These are phyloP conservation scores for Trissonchulus latispiculum DNA, from an alignment of 2,888 invertebrate species.

Conservation along the genomic window DNA sequence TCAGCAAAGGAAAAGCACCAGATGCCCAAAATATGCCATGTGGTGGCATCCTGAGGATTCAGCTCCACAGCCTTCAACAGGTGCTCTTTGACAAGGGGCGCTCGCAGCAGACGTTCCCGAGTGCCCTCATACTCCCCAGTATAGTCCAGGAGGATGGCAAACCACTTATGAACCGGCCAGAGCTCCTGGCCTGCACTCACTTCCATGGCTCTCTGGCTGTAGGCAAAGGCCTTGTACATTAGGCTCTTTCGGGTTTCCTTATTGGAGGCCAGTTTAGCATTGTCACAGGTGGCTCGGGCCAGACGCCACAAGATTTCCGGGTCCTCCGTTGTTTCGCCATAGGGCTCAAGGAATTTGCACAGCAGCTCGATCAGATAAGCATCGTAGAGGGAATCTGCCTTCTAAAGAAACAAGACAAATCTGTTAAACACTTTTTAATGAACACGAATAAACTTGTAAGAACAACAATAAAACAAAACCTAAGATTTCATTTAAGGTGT, in stretches of 20 bases:
- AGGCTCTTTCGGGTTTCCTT: conserved; percentile 54
- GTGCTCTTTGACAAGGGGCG: conserved; percentile 65
- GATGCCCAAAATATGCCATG: conserved; percentile 60
- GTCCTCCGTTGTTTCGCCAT: conserved; percentile 53
- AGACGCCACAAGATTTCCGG: conserved; percentile 73
- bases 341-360: neutral
- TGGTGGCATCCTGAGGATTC: conserved; percentile 71
- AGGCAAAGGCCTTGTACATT: conserved; percentile 59
- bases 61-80: conserved; percentile 63
- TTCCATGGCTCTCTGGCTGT: conserved; percentile 56
- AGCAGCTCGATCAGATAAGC: neutral
- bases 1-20: conserved; percentile 68
- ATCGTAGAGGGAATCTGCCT: conserved; percentile 13
- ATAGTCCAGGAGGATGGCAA: conserved; percentile 63
- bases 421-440: too few relatives aligned
- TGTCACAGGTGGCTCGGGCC: conserved; percentile 64
- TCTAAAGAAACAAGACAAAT: neutral
- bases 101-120: conserved; percentile 61
- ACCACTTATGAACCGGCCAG: conserved; percentile 55
- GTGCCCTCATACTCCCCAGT: conserved; percentile 63
- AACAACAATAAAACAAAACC: too few relatives aligned
- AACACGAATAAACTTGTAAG: too few relatives aligned
- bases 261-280: conserved; percentile 56
- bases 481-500: too few relatives aligned
- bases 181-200: conserved; percentile 53